phyloP scores from a whole-genome alignment of 2,888 invertebrate species.

The Stramonita haemastoma region DNA sequence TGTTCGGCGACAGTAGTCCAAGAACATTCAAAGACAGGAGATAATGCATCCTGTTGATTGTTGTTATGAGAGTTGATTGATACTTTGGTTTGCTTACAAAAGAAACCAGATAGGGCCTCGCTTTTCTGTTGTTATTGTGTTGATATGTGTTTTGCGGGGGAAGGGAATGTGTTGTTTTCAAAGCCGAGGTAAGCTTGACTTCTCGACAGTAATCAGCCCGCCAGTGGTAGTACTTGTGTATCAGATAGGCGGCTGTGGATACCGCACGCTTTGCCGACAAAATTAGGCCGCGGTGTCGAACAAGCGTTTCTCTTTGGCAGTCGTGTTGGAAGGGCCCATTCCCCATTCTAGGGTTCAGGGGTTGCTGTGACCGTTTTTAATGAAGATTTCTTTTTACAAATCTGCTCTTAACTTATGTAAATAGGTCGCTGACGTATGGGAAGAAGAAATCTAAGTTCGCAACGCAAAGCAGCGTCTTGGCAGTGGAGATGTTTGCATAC shows the following conservation, averaged over 20 bases:
- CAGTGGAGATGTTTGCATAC: too few species aligned
- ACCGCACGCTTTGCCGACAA: constrained; percentile 43
- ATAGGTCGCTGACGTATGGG: neutral
- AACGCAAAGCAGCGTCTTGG: neutral
- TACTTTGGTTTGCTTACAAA: constrained; percentile 17
- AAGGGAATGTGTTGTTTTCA: neutral
- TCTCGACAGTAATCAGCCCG: constrained; percentile 36
- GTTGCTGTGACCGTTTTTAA: neutral
- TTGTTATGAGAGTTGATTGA: constrained; percentile 24
- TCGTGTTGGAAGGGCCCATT: constrained; percentile 37
- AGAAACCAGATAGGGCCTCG: neutral
- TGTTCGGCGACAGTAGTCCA: constrained; percentile 18
- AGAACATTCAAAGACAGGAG: constrained; percentile 41
- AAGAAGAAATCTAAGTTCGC: too few species aligned
- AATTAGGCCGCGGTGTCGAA: constrained; percentile 45
- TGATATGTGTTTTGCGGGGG: neutral
- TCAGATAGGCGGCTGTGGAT: constrained; percentile 42
- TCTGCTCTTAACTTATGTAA: neutral
- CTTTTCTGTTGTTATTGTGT: neutral
- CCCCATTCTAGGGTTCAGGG: constrained; percentile 21
- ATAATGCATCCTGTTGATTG: constrained; percentile 42
- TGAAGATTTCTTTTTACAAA: neutral
- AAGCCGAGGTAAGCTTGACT: neutral
- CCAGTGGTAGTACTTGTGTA: constrained; percentile 38
- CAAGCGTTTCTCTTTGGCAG: constrained; percentile 44